A percentile compares a stretch with the other conserved stretches of the same genome.
These are phyloP conservation scores for Tetranychus truncatus DNA, from an alignment of 2,888 invertebrate genomes.

Conservation along the genomic window DNA sequence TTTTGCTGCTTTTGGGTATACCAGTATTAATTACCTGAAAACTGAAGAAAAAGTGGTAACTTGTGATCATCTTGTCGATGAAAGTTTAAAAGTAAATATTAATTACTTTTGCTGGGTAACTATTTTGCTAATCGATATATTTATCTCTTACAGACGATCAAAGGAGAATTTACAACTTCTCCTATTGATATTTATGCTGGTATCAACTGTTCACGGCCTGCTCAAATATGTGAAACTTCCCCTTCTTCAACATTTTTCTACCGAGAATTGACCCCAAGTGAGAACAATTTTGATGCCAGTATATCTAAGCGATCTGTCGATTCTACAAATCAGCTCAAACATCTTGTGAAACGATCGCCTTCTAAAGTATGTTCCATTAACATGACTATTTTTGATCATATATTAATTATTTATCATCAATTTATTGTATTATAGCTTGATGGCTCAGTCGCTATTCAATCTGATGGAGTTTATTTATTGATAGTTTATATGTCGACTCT, in stretches of 20 bases:
- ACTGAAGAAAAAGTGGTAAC: conserved; percentile 16
- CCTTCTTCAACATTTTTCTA: conserved; percentile 2
- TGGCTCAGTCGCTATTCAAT: conserved; percentile 1
- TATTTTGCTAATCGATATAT: not conserved
- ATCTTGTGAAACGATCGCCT: not conserved
- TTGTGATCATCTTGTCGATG: conserved; percentile 19
- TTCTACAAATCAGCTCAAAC: not conserved
- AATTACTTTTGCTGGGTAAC: not conserved
- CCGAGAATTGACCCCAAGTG: not conserved
- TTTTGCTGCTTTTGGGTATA: conserved; percentile 21
- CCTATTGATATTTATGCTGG: not conserved
- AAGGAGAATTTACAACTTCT: not conserved
- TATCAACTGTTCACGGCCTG: not conserved
- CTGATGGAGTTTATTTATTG: conserved; percentile 13
- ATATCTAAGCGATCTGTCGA: not conserved
- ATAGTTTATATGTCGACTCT: conserved; percentile 3
- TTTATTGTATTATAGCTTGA: not conserved
- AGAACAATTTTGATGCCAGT: not conserved
- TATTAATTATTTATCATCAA: too few relatives aligned
- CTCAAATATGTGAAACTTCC: conserved; percentile 8
- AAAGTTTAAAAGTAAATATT: conserved; percentile 9
- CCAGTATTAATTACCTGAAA: conserved; percentile 19
- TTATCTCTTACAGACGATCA: not conserved
- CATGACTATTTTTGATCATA: not conserved
- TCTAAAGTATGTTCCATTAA: not conserved